Conservation (phyloP, 1,140 invertebrate species). For the Cryptotermes secundus region DNA sequence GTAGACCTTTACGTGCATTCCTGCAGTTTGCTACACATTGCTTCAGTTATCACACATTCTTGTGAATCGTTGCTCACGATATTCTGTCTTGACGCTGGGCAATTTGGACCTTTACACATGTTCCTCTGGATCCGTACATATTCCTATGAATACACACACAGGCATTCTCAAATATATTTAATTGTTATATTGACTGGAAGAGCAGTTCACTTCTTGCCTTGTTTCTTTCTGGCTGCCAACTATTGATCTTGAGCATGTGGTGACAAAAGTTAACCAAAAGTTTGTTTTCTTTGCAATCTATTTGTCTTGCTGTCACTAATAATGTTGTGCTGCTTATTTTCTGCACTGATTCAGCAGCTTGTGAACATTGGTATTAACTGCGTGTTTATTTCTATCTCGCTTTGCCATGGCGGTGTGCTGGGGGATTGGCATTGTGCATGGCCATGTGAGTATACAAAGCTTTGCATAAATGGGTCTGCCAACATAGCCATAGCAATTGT, state of each 20-base stretch:
- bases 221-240: neutral
- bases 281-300: neutral
- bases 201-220: neutral
- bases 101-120: too few species aligned
- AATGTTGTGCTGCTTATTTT: neutral
- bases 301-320: neutral
- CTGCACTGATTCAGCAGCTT: conserved; percentile 19
- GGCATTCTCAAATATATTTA: too few species aligned
- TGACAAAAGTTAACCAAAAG: too few species aligned
- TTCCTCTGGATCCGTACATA: neutral
- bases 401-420: conserved; percentile 27
- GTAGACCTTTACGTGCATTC: too few species aligned
- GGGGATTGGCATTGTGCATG: conserved; percentile 25
- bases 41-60: too few species aligned
- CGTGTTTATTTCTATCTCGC: conserved; percentile 33
- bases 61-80: too few species aligned
- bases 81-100: too few species aligned
- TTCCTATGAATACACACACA: neutral
- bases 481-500: neutral
- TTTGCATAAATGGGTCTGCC: neutral
- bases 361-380: conserved; percentile 29
- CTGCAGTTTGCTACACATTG: too few species aligned
- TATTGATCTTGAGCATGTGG: neutral
- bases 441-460: conserved; percentile 31
- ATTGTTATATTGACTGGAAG: neutral